phyloP scores from a whole-genome alignment of 2,888 invertebrate species.

The Andrena praecox region DNA sequence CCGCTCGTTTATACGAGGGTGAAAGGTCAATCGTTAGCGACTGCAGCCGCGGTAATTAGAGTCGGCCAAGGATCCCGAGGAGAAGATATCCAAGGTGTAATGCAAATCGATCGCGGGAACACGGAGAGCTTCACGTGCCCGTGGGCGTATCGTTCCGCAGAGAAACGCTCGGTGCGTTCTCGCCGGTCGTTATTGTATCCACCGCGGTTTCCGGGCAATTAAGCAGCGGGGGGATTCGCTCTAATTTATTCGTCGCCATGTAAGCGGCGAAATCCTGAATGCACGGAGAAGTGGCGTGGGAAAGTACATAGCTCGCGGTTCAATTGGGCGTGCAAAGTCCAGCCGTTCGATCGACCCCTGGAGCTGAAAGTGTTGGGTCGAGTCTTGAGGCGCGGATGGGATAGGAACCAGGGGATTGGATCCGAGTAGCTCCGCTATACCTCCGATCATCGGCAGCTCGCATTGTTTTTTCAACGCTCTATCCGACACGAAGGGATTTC shows the following conservation, averaged over 20 bases:
- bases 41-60: slow-evolving; percentile 44
- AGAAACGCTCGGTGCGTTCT: slow-evolving; percentile 36
- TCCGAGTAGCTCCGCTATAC: not conserved
- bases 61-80: slow-evolving; percentile 45
- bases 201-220: slow-evolving; percentile 39
- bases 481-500: slow-evolving; percentile 46
- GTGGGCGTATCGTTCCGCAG: slow-evolving; percentile 22
- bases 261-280: not conserved
- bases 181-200: slow-evolving; percentile 32
- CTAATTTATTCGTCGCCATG: slow-evolving; percentile 16
- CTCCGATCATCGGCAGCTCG: not conserved
- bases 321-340: not conserved
- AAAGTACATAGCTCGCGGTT: not conserved
- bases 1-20: not conserved
- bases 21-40: slow-evolving; percentile 22
- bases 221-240: not conserved
- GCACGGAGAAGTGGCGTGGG: not conserved
- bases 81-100: slow-evolving; percentile 32
- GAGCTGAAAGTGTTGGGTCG: not conserved
- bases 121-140: slow-evolving; percentile 4
- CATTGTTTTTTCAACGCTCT: slow-evolving; percentile 35
- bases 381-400: not conserved
- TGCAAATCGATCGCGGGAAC: slow-evolving; percentile 32
- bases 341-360: not conserved
- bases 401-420: not conserved